Base-by-base conservation (phyloP, 2,888 invertebrate species). In the Hemaris fuciformis region DNA sequence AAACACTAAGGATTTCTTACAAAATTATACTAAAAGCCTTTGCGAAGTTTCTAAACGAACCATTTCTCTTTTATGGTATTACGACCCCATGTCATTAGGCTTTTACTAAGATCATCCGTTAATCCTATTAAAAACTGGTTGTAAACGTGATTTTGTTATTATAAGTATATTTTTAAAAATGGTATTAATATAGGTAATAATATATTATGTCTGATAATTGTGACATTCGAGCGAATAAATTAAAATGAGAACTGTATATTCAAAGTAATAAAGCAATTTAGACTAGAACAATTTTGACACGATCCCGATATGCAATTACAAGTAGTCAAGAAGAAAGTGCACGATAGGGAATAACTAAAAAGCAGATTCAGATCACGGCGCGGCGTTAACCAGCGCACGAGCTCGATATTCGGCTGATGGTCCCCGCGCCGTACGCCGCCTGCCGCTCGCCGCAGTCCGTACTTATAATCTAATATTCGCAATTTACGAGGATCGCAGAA, bases 391-490 rank as follows among this genome's bases (percentile, higher is more conserved):
- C 80, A 80, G 80, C 77, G 85, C 85, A 82, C 84, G 87, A 85
- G 88, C 85, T 88, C 85, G 87, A 87, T 85, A 85, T 86, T 87
- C 84, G 80, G 80, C 77, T 87, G 89, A 90, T 89, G 86, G 89
- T 83, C 84, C 89, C 88, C 71, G 80, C 69, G 83, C 76, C 20
- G 22, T 31, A 18, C 22, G 22, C 13, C 45, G 45, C 45, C 22
- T 23, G 45, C 75, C 73, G 69, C 71, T 70, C 77, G 80, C 88
- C 88, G 85, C 90, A 87, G 83, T 83, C 85, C 87, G 88, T 87
- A 89, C 90, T 91, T 91, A 91, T 91, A 90, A 91, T 91, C 90
- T 91, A 91, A 91, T 91, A 91, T 91, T 90, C 88, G 88, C 89
- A 91, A 91, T 91, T 91, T 90, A 91, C 89, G 89, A 87, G 90